Base-by-base conservation (phyloP, 1,140 invertebrate species). In the Schmidtea mediterranea region DNA sequence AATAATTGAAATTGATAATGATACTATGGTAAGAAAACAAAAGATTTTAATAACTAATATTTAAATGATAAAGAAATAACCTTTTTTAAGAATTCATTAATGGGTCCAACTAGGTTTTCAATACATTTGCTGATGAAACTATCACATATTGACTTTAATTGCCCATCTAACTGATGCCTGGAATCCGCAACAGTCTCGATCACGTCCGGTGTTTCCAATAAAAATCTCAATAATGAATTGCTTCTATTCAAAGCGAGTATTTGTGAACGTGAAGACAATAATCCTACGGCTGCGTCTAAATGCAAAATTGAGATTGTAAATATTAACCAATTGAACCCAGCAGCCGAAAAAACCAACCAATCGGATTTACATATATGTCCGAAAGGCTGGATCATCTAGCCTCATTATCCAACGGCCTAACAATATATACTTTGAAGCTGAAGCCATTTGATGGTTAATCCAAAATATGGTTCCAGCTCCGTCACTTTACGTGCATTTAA, bases 161-260 rank as follows among this genome's bases (percentile, higher is more conserved):
- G 79, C 19, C 77, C 74, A 58, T 94, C 86, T 1, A 92, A 83
- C 57, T 90, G 82, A 62, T 86, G 83, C 52, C 86, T 75, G 0
- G 84, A 92, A 62, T 94, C 86, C 6, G 89, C 68, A 48, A 84
- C 71, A 58, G 84, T 77, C 60, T 92, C 86, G 55, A 74, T 78
- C 36, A 92, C 83, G 63, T 82, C 76, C 0, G 84, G 83, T 8
- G 84, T 81, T 32, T 69, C 66, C 3, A 70, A 53, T 15, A 94
- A 67, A 61, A 94, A 90, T 60, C 90, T 82, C 10, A 94, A 62
- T 26, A 94, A 59, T 0, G 86, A 76, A 68, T 94, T 92, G 60
- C 79, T 90, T 18, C 76, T 78, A 55, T 74, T 78, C 48, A 92
- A 66, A 0, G 77, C 75, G 57, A 95, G 90, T 13, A 94, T 70